Conservation (phyloP, 2,888 invertebrate genomes). For the Julus scandinavius region DNA sequence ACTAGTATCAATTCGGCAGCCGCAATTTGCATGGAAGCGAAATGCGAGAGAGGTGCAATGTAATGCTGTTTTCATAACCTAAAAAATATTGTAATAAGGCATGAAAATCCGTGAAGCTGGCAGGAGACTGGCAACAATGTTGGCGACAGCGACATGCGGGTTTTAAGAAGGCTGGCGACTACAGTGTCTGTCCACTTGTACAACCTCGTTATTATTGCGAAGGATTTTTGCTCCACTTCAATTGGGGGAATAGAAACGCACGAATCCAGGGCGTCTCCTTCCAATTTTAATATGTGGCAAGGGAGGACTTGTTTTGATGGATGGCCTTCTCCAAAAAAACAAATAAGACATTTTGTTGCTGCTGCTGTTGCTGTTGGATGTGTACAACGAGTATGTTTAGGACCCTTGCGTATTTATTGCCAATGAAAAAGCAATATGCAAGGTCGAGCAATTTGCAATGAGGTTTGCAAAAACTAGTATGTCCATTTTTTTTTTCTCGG, state of each 20-base stretch:
- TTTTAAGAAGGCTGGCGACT: not conserved
- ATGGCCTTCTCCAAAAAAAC: not conserved
- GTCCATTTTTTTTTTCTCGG: too few relatives aligned
- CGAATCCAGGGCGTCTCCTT: slow-evolving; percentile 18
- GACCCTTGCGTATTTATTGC: too few relatives aligned
- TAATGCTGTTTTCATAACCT: not conserved
- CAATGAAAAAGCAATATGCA: too few relatives aligned
- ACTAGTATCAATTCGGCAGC: not conserved
- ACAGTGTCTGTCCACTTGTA: not conserved
- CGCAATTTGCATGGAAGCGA: not conserved
- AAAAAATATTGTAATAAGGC: not conserved
- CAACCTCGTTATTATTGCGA: not conserved
- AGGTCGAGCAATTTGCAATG: too few relatives aligned
- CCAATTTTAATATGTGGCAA: not conserved
- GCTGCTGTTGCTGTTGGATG: not conserved
- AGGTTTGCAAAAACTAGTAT: too few relatives aligned
- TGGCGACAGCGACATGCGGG: slow-evolving; percentile 3
- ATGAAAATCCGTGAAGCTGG: not conserved
- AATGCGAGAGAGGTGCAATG: not conserved
- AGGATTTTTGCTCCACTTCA: not conserved
- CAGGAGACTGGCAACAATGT: not conserved
- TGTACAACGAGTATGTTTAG: too few relatives aligned
- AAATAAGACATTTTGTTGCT: too few relatives aligned
- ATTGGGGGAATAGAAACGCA: not conserved
- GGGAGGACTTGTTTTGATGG: not conserved